Conservation (phyloP, 2,888 invertebrate species). For the Thymelicus lineola region DNA sequence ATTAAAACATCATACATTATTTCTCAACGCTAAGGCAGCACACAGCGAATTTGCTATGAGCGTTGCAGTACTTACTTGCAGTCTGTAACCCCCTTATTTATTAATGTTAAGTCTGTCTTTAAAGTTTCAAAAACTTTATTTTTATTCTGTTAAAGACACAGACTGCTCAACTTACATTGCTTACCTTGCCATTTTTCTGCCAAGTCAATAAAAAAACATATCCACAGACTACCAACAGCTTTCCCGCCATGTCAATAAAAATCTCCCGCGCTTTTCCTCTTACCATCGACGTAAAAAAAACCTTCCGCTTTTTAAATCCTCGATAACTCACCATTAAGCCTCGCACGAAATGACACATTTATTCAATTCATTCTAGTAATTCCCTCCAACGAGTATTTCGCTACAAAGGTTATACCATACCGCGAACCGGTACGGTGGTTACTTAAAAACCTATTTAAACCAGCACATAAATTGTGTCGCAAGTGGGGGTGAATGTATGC, state of each 20-base stretch:
- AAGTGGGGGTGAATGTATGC: constrained; percentile 44
- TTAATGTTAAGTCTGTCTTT: no score
- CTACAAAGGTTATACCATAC: constrained; percentile 7
- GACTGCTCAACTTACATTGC: no score
- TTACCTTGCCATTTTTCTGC: no score
- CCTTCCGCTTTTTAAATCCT: constrained; percentile 8
- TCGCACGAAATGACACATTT: constrained; percentile 11
- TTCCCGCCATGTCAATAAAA: constrained; percentile 12
- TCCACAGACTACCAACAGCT: not conserved
- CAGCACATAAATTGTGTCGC: constrained; percentile 9
- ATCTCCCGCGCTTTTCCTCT: constrained; percentile 7
- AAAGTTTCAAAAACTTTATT: no score
- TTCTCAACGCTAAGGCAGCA: no score
- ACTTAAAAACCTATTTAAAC: constrained; percentile 44
- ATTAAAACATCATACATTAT: no score
- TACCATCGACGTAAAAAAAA: not conserved
- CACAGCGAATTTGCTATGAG: no score
- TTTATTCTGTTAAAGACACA: no score
- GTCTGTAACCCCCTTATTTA: no score
- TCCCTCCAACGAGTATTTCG: constrained; percentile 11
- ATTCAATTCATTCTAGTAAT: constrained; percentile 13
- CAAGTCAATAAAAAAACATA: not conserved
- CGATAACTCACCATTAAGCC: constrained; percentile 1
- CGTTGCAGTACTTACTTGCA: no score
- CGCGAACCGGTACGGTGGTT: constrained; percentile 36